Evolutionary conservation across 2,113 vertebrate genomes (phyloP), one percentile per base, ranked within the genome.

Genomic region (Cyanistes caeruleus): DNA sequence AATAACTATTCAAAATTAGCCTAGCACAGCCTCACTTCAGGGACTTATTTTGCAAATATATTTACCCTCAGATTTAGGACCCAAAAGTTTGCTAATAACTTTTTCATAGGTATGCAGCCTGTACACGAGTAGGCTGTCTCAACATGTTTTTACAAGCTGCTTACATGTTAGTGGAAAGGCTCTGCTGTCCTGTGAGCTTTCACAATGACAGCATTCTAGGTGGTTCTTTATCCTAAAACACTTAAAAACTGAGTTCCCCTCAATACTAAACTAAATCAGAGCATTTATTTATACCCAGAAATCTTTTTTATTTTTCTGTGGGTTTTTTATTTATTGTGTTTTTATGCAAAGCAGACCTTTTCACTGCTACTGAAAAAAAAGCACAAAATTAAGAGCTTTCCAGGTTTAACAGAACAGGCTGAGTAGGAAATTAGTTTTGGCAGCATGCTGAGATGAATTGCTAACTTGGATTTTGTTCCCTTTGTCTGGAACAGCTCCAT

Each of bases 351-450:
- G 60, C 23, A n/a, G 44, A 15, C 5, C 31, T 94, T 81, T 83
- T 74, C n/a, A 72, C 44, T 33, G n/a, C 56, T 88, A 41, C 19
- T 84, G 39, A 59, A 90, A 83, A 89, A 83, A 84, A 83, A 23
- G 7, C 52, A n/a, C n/a, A n/a, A 90, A 80, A 88, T 84, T 20
- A 88, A 41, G 44, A 86, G 52, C 68, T 84, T 86, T 92, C 85
- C 85, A 92, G 41, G 10, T 70, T 84, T 84, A 91, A 75, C 59
- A 84, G 82, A 74, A 53, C 41, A 49, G 52, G 31, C 72, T 80
- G 78, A 92, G 62, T 72, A 95, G 93, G 95, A 96, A 95, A 94
- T 96, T 62, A 85, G 58, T 77, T 96, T 90, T 93, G 82, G 75
- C 63, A 93, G 46, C 82, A n/a, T 68, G 67, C 87, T 88, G 93